These are phyloP conservation scores for Hyperoplus lanceolatus DNA, from an alignment of 2,797 vertebrate genomes.

Conservation along the genomic window DNA sequence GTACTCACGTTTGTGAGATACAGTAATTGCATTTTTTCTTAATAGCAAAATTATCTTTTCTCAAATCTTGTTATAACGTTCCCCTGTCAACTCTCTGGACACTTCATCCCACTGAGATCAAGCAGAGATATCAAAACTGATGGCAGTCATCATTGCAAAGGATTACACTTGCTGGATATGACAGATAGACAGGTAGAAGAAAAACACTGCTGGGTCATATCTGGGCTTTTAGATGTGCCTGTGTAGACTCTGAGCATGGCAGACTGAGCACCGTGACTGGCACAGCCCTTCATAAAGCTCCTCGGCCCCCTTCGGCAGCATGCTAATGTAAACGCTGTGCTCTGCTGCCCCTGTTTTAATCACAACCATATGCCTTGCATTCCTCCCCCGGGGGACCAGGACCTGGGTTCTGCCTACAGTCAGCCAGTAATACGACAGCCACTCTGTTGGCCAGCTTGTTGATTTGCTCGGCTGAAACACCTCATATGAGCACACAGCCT, in stretches of 20 bases:
- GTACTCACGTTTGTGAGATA: too few species aligned
- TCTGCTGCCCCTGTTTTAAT: conserved; percentile 74
- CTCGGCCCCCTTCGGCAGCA: conserved; percentile 63
- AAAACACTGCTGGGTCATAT: conserved; percentile 8
- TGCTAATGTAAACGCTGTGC: conserved; percentile 73
- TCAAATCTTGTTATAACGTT: neutral
- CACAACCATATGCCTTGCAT: conserved; percentile 77
- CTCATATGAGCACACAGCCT: conserved; percentile 21
- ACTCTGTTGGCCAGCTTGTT: conserved; percentile 44
- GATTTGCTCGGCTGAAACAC: conserved; percentile 53
- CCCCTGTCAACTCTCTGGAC: too few species aligned
- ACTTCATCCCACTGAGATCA: neutral
- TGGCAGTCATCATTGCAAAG: conserved; percentile 8
- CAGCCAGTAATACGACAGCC: conserved; percentile 49
- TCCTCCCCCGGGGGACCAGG: conserved; percentile 52
- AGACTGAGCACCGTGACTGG: conserved; percentile 53
- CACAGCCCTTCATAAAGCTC: conserved; percentile 59
- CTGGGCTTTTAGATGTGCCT: conserved; percentile 19
- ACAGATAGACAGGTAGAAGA: conserved; percentile 30
- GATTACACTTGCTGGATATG: conserved; percentile 7
- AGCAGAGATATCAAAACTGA: neutral
- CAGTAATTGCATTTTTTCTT: too few species aligned
- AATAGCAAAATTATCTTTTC: too few species aligned
- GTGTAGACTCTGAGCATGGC: conserved; percentile 31
- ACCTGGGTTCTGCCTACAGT: conserved; percentile 49